Percentiles rank a stretch among this genome's conserved stretches.
Conservation (phyloP, 2,113 vertebrate species). For the Istiophorus platypterus region DNA sequence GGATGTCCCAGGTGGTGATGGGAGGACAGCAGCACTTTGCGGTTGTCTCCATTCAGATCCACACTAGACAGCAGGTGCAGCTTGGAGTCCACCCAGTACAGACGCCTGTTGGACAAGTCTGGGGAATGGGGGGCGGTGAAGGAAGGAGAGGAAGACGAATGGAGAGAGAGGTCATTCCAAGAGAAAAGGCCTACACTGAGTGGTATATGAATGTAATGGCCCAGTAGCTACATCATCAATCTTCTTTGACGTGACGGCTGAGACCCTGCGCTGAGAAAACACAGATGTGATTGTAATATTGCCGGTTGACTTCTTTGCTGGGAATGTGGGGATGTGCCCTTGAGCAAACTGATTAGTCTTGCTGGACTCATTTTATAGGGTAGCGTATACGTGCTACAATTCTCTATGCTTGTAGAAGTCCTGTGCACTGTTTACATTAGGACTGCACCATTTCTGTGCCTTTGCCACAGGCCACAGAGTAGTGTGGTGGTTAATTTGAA, state of each 20-base stretch:
- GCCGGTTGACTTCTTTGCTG: conserved; percentile 62
- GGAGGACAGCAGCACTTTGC: conserved; percentile 93
- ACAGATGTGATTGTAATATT: conserved; percentile 72
- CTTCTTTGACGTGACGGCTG: conserved; percentile 67
- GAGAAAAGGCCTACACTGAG: conserved; percentile 64
- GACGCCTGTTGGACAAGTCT: conserved; percentile 94
- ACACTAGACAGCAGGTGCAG: conserved; percentile 95
- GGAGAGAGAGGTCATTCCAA: conserved; percentile 60
- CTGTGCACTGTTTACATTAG: background rate
- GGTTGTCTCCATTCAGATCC: conserved; percentile 93
- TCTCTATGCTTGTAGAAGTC: conserved; percentile 1
- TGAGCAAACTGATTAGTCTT: conserved; percentile 68
- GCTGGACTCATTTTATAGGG: conserved; percentile 41
- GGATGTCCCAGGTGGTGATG: conserved; percentile 93
- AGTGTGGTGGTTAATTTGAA: background rate
- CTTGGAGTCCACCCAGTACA: conserved; percentile 99
- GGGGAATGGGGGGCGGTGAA: conserved; percentile 40
- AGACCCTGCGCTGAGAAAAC: conserved; percentile 66
- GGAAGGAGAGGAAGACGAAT: background rate
- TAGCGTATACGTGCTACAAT: conserved; percentile 33
- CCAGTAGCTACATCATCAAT: conserved; percentile 73
- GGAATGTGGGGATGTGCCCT: conserved; percentile 44
- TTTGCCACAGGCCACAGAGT: background rate
- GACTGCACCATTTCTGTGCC: background rate
- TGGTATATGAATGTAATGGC: conserved; percentile 73